Evolutionary conservation across 1,140 invertebrate genomes (phyloP).

Genomic region (Drosophila burlai): DNA sequence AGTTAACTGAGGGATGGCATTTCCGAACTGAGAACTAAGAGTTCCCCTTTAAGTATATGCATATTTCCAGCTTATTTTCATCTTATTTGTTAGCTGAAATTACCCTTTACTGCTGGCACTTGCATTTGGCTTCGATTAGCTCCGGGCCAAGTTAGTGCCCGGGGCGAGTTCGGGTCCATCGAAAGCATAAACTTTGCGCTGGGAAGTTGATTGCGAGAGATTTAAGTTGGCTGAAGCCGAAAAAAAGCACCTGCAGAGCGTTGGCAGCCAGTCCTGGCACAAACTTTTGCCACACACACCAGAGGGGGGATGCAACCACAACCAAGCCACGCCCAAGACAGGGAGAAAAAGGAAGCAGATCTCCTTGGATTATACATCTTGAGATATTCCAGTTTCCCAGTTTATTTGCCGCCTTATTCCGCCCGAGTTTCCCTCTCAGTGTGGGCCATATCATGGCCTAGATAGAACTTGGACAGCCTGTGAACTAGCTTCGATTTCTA

Average conservation of each 20-base stretch:
- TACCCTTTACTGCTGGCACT: too few relatives aligned
- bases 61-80: not conserved
- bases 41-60: too few relatives aligned
- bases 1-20: too few relatives aligned
- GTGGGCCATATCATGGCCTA: slow-evolving; percentile 41
- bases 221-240: slow-evolving; percentile 16
- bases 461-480: slow-evolving; percentile 63
- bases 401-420: too few relatives aligned
- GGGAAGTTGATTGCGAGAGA: slow-evolving; percentile 38
- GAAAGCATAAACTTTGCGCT: slow-evolving; percentile 39
- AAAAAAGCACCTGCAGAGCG: slow-evolving; percentile 18
- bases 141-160: slow-evolving; percentile 18
- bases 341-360: not conserved
- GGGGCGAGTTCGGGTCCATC: slow-evolving; percentile 13
- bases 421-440: not conserved
- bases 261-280: slow-evolving; percentile 38
- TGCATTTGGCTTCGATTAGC: not conserved
- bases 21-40: too few relatives aligned
- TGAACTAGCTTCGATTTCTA: slow-evolving; percentile 69
- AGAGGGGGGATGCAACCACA: slow-evolving; percentile 6
- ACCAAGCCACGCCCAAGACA: not conserved
- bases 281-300: slow-evolving; percentile 24
- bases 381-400: too few relatives aligned
- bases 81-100: not conserved
- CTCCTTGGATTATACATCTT: too few relatives aligned